phyloP scores from a whole-genome alignment of 1,140 invertebrate genomes.

The Drosophila gunungcola region DNA sequence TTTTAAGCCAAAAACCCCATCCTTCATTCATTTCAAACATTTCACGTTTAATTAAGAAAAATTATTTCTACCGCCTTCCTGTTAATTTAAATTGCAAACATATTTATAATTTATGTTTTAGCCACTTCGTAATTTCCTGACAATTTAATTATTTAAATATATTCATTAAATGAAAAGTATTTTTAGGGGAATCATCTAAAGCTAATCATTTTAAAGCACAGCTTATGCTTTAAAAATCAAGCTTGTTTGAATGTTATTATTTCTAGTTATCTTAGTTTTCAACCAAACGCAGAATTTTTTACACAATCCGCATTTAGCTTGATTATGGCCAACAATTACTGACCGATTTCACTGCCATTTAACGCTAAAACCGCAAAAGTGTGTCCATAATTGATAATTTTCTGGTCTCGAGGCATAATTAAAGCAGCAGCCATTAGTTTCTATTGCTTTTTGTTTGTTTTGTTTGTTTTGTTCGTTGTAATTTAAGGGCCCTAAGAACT shows the following conservation, averaged over 20 bases:
- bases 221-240: too few species aligned
- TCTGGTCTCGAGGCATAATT: slow-evolving; percentile 31
- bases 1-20: too few species aligned
- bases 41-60: too few species aligned
- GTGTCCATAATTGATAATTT: slow-evolving; percentile 45
- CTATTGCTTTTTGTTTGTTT: slow-evolving; percentile 19
- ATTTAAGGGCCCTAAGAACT: slow-evolving; percentile 19
- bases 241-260: too few species aligned
- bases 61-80: too few species aligned
- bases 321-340: slow-evolving; percentile 25
- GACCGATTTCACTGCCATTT: slow-evolving; percentile 36
- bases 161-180: not conserved
- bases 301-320: slow-evolving; percentile 1
- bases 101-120: too few species aligned
- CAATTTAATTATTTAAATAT: too few species aligned
- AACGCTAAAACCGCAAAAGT: slow-evolving; percentile 35
- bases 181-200: not conserved
- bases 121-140: too few species aligned
- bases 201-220: not conserved
- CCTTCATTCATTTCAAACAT: too few species aligned
- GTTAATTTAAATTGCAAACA: too few species aligned
- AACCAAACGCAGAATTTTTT: slow-evolving; percentile 13
- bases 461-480: slow-evolving; percentile 18
- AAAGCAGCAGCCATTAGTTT: slow-evolving; percentile 17
- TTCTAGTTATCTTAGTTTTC: not conserved